Evolutionary conservation across 2,797 vertebrate species (phyloP).

Genomic region (Ceyx erithaca): DNA sequence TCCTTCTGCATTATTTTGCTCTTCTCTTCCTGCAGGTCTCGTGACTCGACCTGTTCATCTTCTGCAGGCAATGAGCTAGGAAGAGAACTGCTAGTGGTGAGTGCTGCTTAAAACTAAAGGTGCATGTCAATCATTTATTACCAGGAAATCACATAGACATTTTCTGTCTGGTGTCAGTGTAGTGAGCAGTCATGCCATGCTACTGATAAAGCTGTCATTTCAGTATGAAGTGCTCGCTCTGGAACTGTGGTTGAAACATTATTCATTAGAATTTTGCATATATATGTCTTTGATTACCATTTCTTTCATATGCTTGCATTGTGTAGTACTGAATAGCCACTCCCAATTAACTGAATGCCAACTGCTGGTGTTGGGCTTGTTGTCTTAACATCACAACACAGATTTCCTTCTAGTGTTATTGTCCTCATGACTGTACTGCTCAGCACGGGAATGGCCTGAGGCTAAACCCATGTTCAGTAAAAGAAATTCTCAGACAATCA

Average conservation of each 20-base stretch:
- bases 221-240: neutral
- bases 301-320: neutral
- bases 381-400: neutral
- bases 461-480: neutral
- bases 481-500: neutral
- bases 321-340: neutral
- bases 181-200: neutral
- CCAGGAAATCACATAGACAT: neutral
- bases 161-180: neutral
- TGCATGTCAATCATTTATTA: neutral
- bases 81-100: neutral
- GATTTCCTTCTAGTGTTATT: neutral
- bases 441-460: neutral
- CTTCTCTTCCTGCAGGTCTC: neutral
- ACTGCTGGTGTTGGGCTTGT: neutral
- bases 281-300: neutral
- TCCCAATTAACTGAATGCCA: neutral
- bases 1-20: neutral
- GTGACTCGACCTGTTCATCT: neutral
- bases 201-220: conserved; percentile 23
- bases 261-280: neutral
- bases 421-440: neutral
- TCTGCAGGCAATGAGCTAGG: neutral
- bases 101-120: conserved; percentile 20
- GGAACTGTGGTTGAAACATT: neutral